A percentile compares a stretch with the other conserved stretches of the same genome.
Evolutionary conservation across 1,140 invertebrate genomes (phyloP).

Genomic region (Melitaea cinxia): DNA sequence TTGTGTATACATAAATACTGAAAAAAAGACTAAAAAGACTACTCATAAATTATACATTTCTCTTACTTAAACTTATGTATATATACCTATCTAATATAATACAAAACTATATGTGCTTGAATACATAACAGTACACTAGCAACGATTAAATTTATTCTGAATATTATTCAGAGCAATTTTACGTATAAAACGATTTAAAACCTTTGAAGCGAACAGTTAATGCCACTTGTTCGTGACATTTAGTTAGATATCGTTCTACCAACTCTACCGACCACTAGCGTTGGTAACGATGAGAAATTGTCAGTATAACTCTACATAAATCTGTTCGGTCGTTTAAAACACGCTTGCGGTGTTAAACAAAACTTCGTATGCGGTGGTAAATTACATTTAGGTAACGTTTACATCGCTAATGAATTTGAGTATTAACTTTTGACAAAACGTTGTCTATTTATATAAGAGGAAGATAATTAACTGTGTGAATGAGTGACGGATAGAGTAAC

Average conservation of each 20-base stretch:
- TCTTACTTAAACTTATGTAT: too few relatives aligned
- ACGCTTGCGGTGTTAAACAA: not conserved
- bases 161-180: too few relatives aligned
- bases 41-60: too few relatives aligned
- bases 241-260: not conserved
- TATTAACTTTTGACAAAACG: not conserved
- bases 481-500: too few relatives aligned
- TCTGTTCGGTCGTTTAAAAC: not conserved
- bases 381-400: not conserved
- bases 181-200: not conserved
- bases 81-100: too few relatives aligned
- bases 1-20: too few relatives aligned
- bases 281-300: not conserved
- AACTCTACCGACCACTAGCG: not conserved
- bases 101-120: too few relatives aligned
- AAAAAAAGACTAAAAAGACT: too few relatives aligned
- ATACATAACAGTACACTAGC: too few relatives aligned
- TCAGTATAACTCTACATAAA: not conserved
- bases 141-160: too few relatives aligned
- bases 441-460: too few relatives aligned
- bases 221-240: not conserved
- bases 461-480: too few relatives aligned
- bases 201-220: not conserved
- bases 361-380: constrained; percentile 1
- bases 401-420: not conserved